phyloP scores from a whole-genome alignment of 2,113 vertebrate species.

The Dolichallabes microphthalmus region DNA sequence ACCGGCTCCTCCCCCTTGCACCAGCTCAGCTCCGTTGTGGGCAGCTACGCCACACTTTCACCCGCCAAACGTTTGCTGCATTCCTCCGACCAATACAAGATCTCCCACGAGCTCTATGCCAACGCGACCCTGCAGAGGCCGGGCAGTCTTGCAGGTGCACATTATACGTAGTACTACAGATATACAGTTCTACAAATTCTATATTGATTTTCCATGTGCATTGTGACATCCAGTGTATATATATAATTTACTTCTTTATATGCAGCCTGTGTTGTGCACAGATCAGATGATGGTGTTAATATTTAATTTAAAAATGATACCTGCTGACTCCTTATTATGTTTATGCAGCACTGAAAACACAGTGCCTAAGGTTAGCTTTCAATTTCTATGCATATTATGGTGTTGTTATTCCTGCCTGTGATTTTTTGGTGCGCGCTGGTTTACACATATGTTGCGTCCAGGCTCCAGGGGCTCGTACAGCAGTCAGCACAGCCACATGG shows the following conservation, averaged over 20 bases:
- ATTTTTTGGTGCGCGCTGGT: neutral
- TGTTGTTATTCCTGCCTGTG: neutral
- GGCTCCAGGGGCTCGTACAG: constrained; percentile 95
- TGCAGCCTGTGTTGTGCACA: neutral
- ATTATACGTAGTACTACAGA: neutral
- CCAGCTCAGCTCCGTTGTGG: constrained; percentile 89
- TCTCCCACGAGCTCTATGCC: constrained; percentile 92
- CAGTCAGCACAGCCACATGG: constrained; percentile 95
- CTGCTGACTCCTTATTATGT: neutral
- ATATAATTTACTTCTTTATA: neutral
- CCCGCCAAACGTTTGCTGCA: constrained; percentile 94
- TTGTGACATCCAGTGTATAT: neutral
- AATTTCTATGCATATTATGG: neutral
- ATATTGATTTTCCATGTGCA: neutral
- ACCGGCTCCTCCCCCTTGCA: constrained; percentile 85
- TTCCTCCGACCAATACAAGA: constrained; percentile 88
- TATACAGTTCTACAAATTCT: neutral
- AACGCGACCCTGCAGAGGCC: constrained; percentile 94
- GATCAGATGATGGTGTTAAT: neutral
- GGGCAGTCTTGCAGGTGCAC: constrained; percentile 88
- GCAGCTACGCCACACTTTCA: constrained; percentile 93
- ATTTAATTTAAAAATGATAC: neutral
- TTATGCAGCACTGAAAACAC: neutral
- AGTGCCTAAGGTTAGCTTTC: neutral
- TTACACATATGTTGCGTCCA: constrained; percentile 26